These are phyloP conservation scores for Emydocephalus ijimae DNA, from an alignment of 2,113 vertebrate species.

Conservation along the genomic window DNA sequence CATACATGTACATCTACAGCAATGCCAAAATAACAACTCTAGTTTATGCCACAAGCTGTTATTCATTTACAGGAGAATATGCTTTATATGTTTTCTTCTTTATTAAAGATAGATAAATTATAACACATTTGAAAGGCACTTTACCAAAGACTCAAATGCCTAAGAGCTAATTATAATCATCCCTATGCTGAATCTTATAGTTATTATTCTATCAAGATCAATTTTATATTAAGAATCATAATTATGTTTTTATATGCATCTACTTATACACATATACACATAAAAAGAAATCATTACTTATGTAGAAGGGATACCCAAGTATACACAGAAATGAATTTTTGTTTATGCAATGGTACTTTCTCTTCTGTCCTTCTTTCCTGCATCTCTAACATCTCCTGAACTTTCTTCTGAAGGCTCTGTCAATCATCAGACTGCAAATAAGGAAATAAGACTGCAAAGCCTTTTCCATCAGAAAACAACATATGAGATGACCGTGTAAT, in stretches of 20 bases:
- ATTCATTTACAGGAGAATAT: conserved; percentile 51
- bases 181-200: accelerated
- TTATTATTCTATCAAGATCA: accelerated
- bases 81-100: conserved; percentile 46
- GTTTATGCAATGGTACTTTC: background rate
- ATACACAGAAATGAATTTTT: background rate
- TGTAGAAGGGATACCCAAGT: background rate
- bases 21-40: conserved; percentile 65
- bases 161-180: conserved; percentile 11
- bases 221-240: background rate
- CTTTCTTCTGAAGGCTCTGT: background rate
- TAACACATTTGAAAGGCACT: conserved; percentile 20
- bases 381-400: background rate
- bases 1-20: conserved; percentile 54
- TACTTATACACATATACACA: background rate
- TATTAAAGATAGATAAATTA: conserved; percentile 33
- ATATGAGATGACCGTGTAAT: background rate
- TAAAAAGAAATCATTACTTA: background rate
- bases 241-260: background rate
- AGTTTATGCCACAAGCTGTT: conserved; percentile 66
- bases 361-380: background rate
- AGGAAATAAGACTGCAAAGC: background rate
- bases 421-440: background rate
- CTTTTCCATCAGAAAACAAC: background rate
- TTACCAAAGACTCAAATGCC: conserved; percentile 22